phyloP scores from a whole-genome alignment of 2,113 vertebrate genomes.

The Willisornis vidua region DNA sequence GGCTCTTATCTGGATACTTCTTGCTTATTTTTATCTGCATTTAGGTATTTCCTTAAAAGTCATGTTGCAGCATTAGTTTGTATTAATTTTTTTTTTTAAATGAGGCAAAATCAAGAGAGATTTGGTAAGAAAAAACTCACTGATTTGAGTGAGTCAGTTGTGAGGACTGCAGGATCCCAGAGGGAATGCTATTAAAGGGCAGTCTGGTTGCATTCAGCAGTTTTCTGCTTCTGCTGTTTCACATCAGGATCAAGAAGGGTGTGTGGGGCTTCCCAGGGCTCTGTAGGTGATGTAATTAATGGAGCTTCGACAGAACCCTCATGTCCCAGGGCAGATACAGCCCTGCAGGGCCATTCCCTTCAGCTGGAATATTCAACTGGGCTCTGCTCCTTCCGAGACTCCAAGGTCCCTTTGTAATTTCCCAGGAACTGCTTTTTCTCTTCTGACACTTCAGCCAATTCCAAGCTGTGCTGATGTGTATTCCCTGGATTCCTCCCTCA shows the following conservation, averaged over 20 bases:
- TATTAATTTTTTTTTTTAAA: fast-evolving
- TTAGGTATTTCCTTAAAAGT: neutral
- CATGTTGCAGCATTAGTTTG: neutral
- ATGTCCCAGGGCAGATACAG: fast-evolving
- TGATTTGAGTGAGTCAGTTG: neutral
- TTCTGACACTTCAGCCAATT: neutral
- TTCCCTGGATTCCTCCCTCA: neutral
- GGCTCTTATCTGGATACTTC: neutral
- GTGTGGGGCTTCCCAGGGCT: neutral
- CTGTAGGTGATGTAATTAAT: neutral
- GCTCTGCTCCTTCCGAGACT: neutral
- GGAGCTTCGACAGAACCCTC: fast-evolving
- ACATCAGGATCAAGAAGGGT: neutral
- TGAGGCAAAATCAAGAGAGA: neutral
- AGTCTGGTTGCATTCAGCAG: neutral
- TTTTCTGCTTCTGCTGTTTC: neutral
- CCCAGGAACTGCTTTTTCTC: neutral
- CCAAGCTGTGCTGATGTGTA: neutral
- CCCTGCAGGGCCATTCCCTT: neutral
- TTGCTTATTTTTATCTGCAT: neutral
- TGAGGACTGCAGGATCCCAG: neutral
- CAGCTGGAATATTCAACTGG: too few species aligned
- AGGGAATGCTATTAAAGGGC: neutral
- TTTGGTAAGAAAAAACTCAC: neutral
- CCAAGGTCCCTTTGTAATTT: neutral